Percentiles rank a stretch among this genome's conserved stretches.
Conservation (phyloP, 1,140 invertebrate genomes). For the Bombus impatiens region DNA sequence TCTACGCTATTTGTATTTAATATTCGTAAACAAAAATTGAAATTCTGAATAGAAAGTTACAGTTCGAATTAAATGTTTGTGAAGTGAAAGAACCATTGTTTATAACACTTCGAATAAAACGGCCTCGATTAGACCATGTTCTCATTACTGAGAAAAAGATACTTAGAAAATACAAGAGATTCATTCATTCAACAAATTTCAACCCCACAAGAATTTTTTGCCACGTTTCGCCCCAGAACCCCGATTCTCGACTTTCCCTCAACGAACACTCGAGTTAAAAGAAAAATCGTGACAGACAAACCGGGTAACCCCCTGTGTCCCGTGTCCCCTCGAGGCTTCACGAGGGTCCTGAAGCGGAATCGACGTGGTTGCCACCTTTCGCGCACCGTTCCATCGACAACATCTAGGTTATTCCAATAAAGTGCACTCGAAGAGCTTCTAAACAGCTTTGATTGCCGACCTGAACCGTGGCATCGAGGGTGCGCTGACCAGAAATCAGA, state of each 20-base stretch:
- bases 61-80: too few species aligned
- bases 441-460: slow-evolving; percentile 70
- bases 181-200: background rate
- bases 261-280: slow-evolving; percentile 40
- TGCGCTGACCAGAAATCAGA: slow-evolving; percentile 55
- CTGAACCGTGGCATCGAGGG: slow-evolving; percentile 13
- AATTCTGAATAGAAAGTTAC: too few species aligned
- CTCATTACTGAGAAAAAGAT: too few species aligned
- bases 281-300: slow-evolving; percentile 35
- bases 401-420: slow-evolving; percentile 78
- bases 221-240: background rate
- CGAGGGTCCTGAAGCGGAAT: slow-evolving; percentile 42
- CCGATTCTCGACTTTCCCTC: slow-evolving; percentile 10
- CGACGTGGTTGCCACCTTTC: slow-evolving; percentile 27
- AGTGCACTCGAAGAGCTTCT: slow-evolving; percentile 76
- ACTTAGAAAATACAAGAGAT: background rate
- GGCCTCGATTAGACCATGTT: too few species aligned
- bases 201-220: background rate
- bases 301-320: slow-evolving; percentile 42
- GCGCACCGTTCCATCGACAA: slow-evolving; percentile 62
- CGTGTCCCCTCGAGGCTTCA: slow-evolving; percentile 18
- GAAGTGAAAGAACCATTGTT: too few species aligned
- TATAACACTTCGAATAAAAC: too few species aligned
- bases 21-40: too few species aligned
- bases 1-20: too few species aligned